Evolutionary conservation across 1,140 invertebrate species (phyloP).

Genomic region (Drosophila bocqueti): DNA sequence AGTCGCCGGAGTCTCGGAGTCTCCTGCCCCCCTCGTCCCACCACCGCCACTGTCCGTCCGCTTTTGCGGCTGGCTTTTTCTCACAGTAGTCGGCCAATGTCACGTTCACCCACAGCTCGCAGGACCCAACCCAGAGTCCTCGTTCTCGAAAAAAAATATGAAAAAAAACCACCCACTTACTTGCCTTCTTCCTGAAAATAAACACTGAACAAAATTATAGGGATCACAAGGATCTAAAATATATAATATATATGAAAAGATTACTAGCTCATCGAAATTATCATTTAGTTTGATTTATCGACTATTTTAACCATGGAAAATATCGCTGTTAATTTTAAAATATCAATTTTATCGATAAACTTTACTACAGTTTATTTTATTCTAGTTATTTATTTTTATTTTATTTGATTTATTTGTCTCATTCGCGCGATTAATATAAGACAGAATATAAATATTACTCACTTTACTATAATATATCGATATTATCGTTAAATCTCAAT

Average conservation of each 20-base stretch:
- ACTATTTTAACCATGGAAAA: too few relatives aligned
- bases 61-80: constrained; percentile 42
- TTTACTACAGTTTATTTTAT: too few relatives aligned
- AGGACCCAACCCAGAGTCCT: neutral
- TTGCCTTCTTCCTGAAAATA: neutral
- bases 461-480: too few relatives aligned
- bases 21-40: neutral
- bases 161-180: constrained; percentile 10
- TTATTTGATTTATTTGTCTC: too few relatives aligned
- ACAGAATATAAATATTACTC: too few relatives aligned
- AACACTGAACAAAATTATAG: neutral
- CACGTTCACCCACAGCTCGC: constrained; percentile 30
- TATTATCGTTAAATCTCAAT: too few relatives aligned
- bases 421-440: too few relatives aligned
- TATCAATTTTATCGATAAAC: too few relatives aligned
- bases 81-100: constrained; percentile 51
- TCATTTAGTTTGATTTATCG: neutral
- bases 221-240: too few relatives aligned
- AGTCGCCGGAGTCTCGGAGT: constrained; percentile 29
- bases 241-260: too few relatives aligned
- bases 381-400: too few relatives aligned
- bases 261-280: neutral
- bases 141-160: neutral
- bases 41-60: constrained; percentile 1
- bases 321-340: too few relatives aligned